A percentile compares a stretch with the other conserved stretches of the same genome.
Evolutionary conservation across 2,888 invertebrate species (phyloP).

Genomic region (Apotomis betuletana): DNA sequence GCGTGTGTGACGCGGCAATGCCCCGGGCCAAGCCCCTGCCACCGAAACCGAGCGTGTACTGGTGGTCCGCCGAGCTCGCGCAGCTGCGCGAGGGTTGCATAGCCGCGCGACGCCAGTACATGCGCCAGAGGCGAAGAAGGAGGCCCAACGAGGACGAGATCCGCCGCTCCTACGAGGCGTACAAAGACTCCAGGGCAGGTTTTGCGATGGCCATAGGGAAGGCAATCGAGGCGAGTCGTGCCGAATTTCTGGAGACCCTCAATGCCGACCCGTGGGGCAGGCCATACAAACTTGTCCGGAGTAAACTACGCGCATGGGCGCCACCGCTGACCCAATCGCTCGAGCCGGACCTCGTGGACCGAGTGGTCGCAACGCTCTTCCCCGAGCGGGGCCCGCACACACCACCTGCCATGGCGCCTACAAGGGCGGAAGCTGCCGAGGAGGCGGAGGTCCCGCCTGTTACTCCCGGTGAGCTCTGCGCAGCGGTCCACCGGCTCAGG

Average conservation of each 20-base stretch:
- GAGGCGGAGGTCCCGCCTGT: not conserved
- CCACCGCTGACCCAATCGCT: conserved; percentile 2
- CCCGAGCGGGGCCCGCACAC: not conserved
- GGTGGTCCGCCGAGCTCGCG: no score
- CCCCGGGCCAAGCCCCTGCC: not conserved
- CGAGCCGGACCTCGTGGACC: not conserved
- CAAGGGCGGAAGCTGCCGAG: not conserved
- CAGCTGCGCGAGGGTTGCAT: not conserved
- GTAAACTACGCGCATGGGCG: not conserved
- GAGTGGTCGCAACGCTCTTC: not conserved
- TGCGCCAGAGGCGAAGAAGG: not conserved
- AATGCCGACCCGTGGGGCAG: not conserved
- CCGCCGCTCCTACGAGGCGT: not conserved
- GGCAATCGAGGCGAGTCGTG: conserved; percentile 2
- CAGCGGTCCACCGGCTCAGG: not conserved
- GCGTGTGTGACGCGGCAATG: not conserved
- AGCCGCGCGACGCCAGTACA: not conserved
- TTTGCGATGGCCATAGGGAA: not conserved
- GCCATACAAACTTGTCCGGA: not conserved
- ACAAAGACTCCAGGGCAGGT: not conserved
- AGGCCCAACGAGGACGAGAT: not conserved
- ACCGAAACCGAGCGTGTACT: not conserved
- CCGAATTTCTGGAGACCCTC: not conserved
- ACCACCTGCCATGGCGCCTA: not conserved
- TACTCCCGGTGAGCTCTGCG: not conserved